A percentile compares a stretch with the other conserved stretches of the same genome.
Evolutionary conservation across 2,113 vertebrate genomes (phyloP).

Genomic region (Panthera leo): DNA sequence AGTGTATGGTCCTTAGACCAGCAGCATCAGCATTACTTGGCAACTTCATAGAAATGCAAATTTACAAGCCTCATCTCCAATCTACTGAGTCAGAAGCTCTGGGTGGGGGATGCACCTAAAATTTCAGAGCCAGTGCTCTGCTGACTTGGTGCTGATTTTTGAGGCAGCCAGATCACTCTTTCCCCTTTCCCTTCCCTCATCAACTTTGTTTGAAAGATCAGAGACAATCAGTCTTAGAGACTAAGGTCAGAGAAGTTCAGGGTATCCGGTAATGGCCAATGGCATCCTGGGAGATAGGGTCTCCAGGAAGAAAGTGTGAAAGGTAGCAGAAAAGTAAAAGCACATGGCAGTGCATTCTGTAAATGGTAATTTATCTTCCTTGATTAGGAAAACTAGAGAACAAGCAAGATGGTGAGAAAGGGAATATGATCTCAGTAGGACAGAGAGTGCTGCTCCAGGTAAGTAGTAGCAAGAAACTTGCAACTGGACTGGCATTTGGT

Average conservation of each 20-base stretch:
- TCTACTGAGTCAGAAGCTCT: background rate
- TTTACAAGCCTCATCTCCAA: background rate
- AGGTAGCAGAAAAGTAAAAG: background rate
- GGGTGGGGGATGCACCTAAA: background rate
- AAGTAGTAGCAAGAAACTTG: background rate
- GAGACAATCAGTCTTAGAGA: background rate
- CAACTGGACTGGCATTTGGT: background rate
- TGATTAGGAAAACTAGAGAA: background rate
- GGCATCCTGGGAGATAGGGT: background rate
- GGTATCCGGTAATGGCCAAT: background rate
- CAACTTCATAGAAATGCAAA: background rate
- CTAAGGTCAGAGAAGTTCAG: background rate
- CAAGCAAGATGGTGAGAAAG: background rate
- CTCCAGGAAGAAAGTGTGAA: background rate
- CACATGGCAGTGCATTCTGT: background rate
- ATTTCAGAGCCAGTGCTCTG: background rate
- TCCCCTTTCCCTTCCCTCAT: background rate
- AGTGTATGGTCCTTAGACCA: background rate
- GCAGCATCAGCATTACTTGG: background rate
- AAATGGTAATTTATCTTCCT: background rate
- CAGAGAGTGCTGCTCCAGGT: background rate
- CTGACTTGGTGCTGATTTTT: background rate
- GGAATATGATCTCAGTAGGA: background rate
- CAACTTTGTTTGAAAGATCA: background rate
- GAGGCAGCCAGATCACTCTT: background rate